Evolutionary conservation across 2,888 invertebrate species (phyloP), one percentile per base, ranked within the genome.

Genomic region (Diarsia brunnea): DNA sequence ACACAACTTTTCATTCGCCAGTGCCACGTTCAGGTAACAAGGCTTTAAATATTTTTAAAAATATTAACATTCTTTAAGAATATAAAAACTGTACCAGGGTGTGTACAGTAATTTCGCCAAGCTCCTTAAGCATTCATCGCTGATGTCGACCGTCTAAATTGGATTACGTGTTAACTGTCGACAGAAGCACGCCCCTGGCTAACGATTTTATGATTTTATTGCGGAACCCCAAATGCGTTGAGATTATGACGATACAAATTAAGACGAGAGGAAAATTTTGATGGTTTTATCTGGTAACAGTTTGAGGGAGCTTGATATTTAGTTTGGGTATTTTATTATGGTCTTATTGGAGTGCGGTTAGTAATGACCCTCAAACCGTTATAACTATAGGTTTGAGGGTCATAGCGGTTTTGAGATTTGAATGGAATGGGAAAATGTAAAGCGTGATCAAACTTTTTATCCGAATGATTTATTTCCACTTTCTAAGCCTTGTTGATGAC

Each of bases 141-240:
- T 89, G 90, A 89, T 89, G 92, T 90, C 92, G 91, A 88, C 88
- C 91, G 89, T 85, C 91, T 90, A 95, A 96, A 96, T 96, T 96
- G 95, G 96, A 96, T 96, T 96, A 96, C 94, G 92, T 91, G 94
- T 90, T 93, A 94, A 94, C 92, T 92, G 93, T 90, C 93, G 90
- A 89, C 90, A 87, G 90, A 89, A 88, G 90, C 87, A 87, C 88
- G 89, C 89, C 86, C 88, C 84, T 88, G 86, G 75, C 88, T 93
- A 94, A 94, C 91, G 93, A 91, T 94, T 96, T 96, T 94, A 95
- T 95, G 92, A 95, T 95, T 94, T 95, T 94, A 95, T 93, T 94
- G 93, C 91, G 89, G 89, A 85, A 86, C 91, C 90, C 92, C 88
- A 91, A 95, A 93, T 91, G 90, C 89, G 86, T 86, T 88, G 85